These are phyloP conservation scores for Achlya flavicornis DNA, from an alignment of 2,888 invertebrate genomes.

Conservation along the genomic window DNA sequence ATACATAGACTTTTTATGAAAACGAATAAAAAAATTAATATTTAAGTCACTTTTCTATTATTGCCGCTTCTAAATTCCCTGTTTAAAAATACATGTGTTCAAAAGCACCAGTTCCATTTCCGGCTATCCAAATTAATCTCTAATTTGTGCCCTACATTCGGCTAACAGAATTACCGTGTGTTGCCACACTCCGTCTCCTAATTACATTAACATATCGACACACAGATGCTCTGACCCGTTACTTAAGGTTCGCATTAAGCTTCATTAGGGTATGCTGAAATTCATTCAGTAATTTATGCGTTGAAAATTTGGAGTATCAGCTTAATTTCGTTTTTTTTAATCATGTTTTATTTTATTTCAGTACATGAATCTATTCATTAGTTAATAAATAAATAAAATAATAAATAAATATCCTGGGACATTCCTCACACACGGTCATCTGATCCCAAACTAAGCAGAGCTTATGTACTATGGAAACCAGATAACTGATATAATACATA, in stretches of 20 bases:
- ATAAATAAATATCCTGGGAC: no score
- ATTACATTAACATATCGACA: constrained; percentile 47
- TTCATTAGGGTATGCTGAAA: background rate
- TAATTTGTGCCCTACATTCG: constrained; percentile 1
- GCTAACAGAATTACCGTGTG: background rate
- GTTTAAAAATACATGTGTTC: background rate
- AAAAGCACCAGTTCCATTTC: background rate
- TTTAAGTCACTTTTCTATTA: no score
- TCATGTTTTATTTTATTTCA: no score
- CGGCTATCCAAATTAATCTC: background rate
- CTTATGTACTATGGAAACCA: no score
- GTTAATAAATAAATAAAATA: no score
- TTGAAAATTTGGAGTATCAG: background rate
- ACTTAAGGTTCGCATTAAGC: constrained; percentile 7
- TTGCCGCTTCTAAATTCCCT: background rate
- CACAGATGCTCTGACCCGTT: constrained; percentile 26
- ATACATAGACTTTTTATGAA: no score
- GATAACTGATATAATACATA: no score
- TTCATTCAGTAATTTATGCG: background rate
- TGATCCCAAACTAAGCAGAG: no score
- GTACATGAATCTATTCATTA: no score
- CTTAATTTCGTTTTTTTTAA: background rate
- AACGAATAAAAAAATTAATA: no score
- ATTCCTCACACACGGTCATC: no score
- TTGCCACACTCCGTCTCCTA: constrained; percentile 23